These are phyloP conservation scores for Lepidochrysops patricia DNA, from an alignment of 2,888 invertebrate genomes.

Conservation along the genomic window DNA sequence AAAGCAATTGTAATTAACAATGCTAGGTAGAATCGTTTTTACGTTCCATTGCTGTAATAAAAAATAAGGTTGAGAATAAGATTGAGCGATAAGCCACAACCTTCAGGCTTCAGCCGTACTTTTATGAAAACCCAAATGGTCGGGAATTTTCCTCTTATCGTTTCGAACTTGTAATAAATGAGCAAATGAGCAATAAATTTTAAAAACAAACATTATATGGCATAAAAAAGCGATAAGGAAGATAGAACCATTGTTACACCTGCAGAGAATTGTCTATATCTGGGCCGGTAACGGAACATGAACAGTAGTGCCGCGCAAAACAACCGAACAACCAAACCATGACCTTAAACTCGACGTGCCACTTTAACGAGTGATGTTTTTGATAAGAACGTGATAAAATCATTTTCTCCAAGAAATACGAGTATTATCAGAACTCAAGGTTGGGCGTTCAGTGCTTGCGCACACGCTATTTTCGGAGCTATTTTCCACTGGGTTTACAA, in stretches of 20 bases:
- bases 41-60: conserved; percentile 6
- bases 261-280: conserved; percentile 44
- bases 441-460: background rate
- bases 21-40: background rate
- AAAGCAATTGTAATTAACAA: background rate
- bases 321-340: conserved; percentile 40
- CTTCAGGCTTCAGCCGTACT: conserved; percentile 3
- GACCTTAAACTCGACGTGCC: conserved; percentile 38
- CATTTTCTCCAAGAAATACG: conserved; percentile 4
- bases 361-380: conserved; percentile 22
- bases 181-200: background rate
- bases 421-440: background rate
- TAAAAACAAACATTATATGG: background rate
- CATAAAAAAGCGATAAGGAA: background rate
- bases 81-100: conserved; percentile 9
- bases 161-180: background rate
- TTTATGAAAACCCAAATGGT: background rate
- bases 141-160: background rate
- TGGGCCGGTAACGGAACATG: conserved; percentile 61
- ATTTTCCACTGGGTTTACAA: background rate
- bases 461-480: background rate
- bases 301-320: conserved; percentile 47
- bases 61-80: conserved; percentile 7
- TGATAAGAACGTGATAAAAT: conserved; percentile 5
- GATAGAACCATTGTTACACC: conserved; percentile 13